Evolutionary conservation across 2,797 vertebrate genomes (phyloP).

Genomic region (Sylvilagus floridanus): DNA sequence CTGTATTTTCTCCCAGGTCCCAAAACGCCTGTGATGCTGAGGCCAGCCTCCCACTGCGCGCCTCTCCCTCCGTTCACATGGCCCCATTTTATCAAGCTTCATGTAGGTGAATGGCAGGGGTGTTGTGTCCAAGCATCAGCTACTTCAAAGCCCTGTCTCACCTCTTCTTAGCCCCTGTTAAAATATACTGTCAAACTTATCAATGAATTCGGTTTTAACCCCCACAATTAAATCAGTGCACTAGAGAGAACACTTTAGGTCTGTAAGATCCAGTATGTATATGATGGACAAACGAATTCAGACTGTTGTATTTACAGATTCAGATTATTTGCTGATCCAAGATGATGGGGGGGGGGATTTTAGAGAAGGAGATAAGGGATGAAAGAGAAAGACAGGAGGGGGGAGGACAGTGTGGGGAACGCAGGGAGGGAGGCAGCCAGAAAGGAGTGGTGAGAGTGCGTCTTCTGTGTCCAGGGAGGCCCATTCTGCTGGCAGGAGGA

Average conservation of each 20-base stretch:
- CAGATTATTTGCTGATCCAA: neutral
- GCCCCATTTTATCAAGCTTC: slow-evolving; percentile 43
- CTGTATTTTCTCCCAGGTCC: slow-evolving; percentile 60
- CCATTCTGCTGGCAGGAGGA: neutral
- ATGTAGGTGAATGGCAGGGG: neutral
- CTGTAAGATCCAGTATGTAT: neutral
- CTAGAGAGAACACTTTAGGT: neutral
- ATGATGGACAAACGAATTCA: neutral
- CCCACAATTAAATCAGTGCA: neutral
- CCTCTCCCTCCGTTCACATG: neutral
- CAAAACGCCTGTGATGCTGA: slow-evolving; percentile 44
- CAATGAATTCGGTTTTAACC: slow-evolving; percentile 32
- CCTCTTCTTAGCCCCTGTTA: neutral
- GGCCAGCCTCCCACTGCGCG: neutral
- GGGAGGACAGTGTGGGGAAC: rapidly evolving
- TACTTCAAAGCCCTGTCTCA: neutral
- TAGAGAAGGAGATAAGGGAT: too few species aligned
- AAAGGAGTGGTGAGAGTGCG: neutral
- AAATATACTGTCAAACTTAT: slow-evolving; percentile 35
- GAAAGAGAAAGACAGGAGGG: neutral
- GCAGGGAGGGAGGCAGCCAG: rapidly evolving
- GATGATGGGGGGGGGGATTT: neutral
- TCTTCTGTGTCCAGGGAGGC: neutral
- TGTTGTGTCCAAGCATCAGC: neutral
- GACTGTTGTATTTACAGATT: neutral